Base-by-base conservation (phyloP, 2,888 invertebrate genomes). In the Heliconius ethilla region DNA sequence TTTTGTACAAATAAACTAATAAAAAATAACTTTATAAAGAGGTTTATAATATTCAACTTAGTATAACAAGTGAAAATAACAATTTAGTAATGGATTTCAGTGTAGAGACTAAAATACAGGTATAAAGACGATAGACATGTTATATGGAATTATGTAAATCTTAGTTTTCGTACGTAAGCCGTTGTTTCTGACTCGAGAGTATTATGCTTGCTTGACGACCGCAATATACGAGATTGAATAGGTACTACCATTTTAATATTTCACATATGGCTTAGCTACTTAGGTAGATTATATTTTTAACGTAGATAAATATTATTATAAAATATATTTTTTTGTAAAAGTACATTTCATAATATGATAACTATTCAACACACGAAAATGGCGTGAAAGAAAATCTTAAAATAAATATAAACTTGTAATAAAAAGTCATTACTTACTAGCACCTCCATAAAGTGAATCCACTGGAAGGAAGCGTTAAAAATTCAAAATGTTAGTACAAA, bases 391-490 rank as follows among this genome's bases (percentile, higher is more conserved):
- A 18, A 55, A 10, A 10, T 3, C 10, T n/a, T n/a, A 59, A 22
- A 18, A 51, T 18, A 3, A 59, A 10, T 59, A 10, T 29, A 65
- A 27, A 29, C 18, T 65, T 65, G 27, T 6, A 65, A 6, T 18
- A 65, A 66, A 66, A 33, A 18, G 3, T 69, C 15, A 15, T 84
- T 91, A 96, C 96, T 96, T 95, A 96, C 96, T 96, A 91, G 96
- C 95, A 91, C 96, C 96, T 95, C 96, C 96, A 95, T 96, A 96
- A 88, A 96, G 94, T 86, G 96, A 96, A 95, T 96, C 97, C 95
- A 96, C 97, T 96, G 95, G 85, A 91, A 90, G 89, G 83, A 83
- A 84, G 89, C 89, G 90, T 85, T 87, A 84, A 88, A 89, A 89
- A 86, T 92, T 93, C 88, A 86, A 84, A 45, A 81, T 86, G 82